Conservation (phyloP, 2,113 vertebrate genomes). For the Ibidorhyncha struthersii region DNA sequence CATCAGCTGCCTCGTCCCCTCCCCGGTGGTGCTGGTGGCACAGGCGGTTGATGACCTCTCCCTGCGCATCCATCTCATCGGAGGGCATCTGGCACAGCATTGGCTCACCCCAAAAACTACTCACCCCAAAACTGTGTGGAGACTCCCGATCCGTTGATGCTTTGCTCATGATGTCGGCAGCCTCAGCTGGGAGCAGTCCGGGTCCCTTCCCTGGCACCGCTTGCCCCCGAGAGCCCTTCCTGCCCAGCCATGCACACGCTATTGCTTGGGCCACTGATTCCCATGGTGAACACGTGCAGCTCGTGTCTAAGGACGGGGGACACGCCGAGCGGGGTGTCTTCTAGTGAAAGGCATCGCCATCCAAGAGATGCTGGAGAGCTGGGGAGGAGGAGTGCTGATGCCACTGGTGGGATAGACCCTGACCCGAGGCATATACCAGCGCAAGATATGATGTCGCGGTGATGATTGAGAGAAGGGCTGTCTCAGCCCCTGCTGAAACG, state of each 20-base stretch:
- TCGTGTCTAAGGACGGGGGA: fast-evolving
- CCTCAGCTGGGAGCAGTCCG: neutral
- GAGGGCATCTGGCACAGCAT: neutral
- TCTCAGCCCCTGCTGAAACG: neutral
- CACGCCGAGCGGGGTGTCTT: neutral
- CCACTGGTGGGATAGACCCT: neutral
- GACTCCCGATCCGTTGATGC: fast-evolving
- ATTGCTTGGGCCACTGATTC: neutral
- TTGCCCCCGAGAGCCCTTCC: neutral
- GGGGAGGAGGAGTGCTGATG: neutral
- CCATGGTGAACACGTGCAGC: neutral
- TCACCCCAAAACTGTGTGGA: neutral
- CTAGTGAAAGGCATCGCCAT: neutral
- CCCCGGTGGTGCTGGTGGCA: too few species aligned
- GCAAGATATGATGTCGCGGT: fast-evolving
- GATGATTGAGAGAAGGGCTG: neutral
- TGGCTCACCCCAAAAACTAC: neutral
- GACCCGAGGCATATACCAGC: too few species aligned
- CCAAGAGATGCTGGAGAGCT: neutral
- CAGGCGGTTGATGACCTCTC: neutral
- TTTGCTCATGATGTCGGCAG: neutral
- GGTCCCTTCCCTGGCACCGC: neutral
- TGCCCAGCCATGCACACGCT: fast-evolving
- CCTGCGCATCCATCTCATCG: fast-evolving
- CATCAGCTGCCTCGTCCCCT: neutral